phyloP scores from a whole-genome alignment of 2,797 vertebrate genomes.

The Myiotriccus ornatus region DNA sequence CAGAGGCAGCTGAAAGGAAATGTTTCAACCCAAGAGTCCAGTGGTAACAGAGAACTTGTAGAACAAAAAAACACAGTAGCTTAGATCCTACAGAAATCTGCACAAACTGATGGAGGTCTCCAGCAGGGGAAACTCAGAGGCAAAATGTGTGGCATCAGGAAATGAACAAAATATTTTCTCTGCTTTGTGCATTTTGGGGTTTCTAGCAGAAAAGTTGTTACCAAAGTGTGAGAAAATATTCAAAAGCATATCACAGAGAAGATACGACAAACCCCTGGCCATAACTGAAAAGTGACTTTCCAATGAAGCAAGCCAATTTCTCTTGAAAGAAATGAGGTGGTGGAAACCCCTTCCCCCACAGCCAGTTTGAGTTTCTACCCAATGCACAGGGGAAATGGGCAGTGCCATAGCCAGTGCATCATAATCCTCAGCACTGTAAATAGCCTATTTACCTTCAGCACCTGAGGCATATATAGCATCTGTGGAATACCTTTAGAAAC shows the following conservation, averaged over 20 bases:
- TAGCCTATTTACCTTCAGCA: not conserved
- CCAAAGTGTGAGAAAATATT: not conserved
- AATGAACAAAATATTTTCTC: not conserved
- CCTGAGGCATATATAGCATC: not conserved
- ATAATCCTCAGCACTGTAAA: not conserved
- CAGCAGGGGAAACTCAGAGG: not conserved
- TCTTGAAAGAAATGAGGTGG: not conserved
- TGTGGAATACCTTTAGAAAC: not conserved
- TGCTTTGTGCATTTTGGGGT: rapidly evolving
- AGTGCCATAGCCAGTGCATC: not conserved
- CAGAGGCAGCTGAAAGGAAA: not conserved
- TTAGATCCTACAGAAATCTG: not conserved
- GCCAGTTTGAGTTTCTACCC: not conserved
- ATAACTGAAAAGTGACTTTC: not conserved
- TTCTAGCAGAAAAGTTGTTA: not conserved
- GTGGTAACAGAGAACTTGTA: not conserved
- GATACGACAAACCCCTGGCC: not conserved
- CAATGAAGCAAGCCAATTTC: not conserved
- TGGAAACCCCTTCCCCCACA: not conserved
- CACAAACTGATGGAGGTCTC: not conserved
- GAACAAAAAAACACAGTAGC: not conserved
- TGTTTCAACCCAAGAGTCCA: not conserved
- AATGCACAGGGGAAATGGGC: not conserved
- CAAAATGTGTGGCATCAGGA: not conserved
- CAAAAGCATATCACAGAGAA: not conserved